phyloP scores from a whole-genome alignment of 1,140 invertebrate species.

The Antheraea pernyi region DNA sequence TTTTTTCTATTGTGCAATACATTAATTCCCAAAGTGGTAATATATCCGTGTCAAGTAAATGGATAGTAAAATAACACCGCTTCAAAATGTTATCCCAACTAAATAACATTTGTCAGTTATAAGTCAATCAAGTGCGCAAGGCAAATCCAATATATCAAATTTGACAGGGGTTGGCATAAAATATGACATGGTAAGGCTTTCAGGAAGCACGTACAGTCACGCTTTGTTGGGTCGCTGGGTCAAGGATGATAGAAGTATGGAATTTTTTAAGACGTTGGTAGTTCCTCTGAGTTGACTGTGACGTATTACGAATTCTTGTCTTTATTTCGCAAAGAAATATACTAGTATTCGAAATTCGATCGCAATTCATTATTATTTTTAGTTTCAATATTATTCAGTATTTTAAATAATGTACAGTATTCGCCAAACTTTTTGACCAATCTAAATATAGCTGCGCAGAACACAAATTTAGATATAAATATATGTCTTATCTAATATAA shows the following conservation, averaged over 20 bases:
- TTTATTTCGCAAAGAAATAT: too few relatives aligned
- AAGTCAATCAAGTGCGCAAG: slow-evolving; percentile 48
- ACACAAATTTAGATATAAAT: too few relatives aligned
- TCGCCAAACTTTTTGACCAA: too few relatives aligned
- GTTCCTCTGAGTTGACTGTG: background rate
- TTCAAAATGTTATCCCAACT: slow-evolving; percentile 7
- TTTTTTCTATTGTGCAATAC: too few relatives aligned
- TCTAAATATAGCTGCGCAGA: too few relatives aligned
- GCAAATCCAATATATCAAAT: slow-evolving; percentile 68
- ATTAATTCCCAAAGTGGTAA: background rate
- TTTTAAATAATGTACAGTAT: too few relatives aligned
- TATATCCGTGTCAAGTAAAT: background rate
- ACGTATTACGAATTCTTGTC: background rate
- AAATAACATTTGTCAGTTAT: slow-evolving; percentile 44
- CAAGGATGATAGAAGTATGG: background rate
- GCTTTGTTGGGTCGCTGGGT: slow-evolving; percentile 11
- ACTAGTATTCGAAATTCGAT: too few relatives aligned
- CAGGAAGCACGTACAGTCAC: slow-evolving; percentile 29
- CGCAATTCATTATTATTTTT: too few relatives aligned
- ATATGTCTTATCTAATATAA: too few relatives aligned
- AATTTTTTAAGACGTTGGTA: background rate
- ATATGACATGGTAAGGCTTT: slow-evolving; percentile 65
- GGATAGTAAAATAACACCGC: slow-evolving; percentile 1
- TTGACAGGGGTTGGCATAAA: slow-evolving; percentile 60
- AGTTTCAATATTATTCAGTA: too few relatives aligned